Percentiles rank a stretch among this genome's conserved stretches.
These are phyloP conservation scores for Ophiodon elongatus DNA, from an alignment of 2,113 vertebrate genomes.

Conservation along the genomic window DNA sequence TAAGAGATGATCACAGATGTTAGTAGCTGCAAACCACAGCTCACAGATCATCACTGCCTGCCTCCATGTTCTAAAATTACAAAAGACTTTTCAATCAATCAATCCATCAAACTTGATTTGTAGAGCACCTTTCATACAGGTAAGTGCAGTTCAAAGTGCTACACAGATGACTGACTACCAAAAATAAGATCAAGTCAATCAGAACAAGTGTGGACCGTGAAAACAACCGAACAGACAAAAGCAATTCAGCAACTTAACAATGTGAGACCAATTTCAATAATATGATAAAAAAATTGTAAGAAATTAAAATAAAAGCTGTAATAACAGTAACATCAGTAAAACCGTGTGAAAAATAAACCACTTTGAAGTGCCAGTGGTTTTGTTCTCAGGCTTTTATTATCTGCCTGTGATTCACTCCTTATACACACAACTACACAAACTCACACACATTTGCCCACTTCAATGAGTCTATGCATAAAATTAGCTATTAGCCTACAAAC, in stretches of 20 bases:
- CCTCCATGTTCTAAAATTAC: background rate
- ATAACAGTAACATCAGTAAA: no score
- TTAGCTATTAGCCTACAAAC: background rate
- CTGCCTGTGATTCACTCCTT: background rate
- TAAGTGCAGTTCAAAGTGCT: background rate
- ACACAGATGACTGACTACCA: background rate
- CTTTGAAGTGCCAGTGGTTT: background rate
- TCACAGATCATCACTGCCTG: background rate
- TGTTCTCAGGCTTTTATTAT: background rate
- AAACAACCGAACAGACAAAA: background rate
- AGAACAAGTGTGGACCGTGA: background rate
- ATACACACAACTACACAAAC: background rate
- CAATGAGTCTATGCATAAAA: background rate
- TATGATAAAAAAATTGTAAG: no score
- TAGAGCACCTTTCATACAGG: background rate
- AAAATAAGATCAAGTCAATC: no score
- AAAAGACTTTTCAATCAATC: background rate
- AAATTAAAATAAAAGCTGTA: no score
- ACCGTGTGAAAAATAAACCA: background rate
- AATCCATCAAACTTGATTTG: background rate
- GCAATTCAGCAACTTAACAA: no score
- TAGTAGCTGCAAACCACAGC: background rate
- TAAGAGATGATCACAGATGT: background rate
- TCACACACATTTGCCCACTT: background rate
- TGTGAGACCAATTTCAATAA: no score